Base-by-base conservation (phyloP, 1,140 invertebrate species). In the Hylaeus volcanicus region DNA sequence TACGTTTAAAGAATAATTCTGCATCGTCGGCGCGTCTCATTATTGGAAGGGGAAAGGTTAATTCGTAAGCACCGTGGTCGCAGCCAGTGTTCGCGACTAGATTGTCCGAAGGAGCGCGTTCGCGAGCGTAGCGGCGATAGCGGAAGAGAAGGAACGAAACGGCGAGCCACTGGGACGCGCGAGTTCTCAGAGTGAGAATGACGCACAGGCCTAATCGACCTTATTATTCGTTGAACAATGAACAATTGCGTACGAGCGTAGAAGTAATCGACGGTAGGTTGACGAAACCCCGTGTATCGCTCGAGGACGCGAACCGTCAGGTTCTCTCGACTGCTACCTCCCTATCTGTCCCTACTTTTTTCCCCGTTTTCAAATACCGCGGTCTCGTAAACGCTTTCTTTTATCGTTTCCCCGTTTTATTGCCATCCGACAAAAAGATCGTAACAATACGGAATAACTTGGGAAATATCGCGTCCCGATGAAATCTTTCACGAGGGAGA, bases 201-300 rank as follows among this genome's bases (percentile, higher is more conserved):
- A 87, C 85, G 84, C 85, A 86, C 65, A 74, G 56, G 55, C 70
- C 26, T 26, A 26, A 26, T 26, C 26, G 26, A 26, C 26, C 26
- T 26, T 26, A 26, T 26, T 26, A 26, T 26, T 26, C 26, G 26
- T 60, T 86, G 85, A 87, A 86, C 85, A 86, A 87, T 82, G 85
- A 86, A 87, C 85, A 81, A 87, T 87, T 81, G 85, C 85, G 85
- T 78, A 87, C 65, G 73, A 75, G 85, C 82, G 81, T 86, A 86
- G 81, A 86, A 83, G 64, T 83, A 83, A 87, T 87, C 84, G 74
- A 76, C 81, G 73, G 79, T 82, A 79, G 80, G 65, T 74, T 76
- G 85, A 79, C 85, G 73, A 86, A 81, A 74, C 74, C 45, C 48
- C 55, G 48, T 45, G 70, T 53, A 68, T 78, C 76, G 72, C 73